Evolutionary conservation across 2,888 invertebrate genomes (phyloP).

Genomic region (Norana najaformis): DNA sequence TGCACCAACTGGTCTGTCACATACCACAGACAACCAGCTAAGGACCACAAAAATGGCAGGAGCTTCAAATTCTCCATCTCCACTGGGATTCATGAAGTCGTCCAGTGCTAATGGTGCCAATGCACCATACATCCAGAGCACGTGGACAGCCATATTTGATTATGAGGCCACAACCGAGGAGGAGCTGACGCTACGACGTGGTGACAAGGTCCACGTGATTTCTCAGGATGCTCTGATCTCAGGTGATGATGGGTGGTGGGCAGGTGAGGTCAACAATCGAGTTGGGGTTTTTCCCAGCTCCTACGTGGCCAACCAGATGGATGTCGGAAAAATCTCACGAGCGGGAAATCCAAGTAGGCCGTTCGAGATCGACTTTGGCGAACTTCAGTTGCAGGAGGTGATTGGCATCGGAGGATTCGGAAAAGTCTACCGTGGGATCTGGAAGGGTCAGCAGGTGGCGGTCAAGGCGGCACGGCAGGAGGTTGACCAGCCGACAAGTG

Average conservation of each 20-base stretch:
- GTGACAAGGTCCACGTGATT: slow-evolving; percentile 85
- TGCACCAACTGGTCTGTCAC: neutral
- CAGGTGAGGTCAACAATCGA: slow-evolving; percentile 82
- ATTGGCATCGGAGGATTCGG: slow-evolving; percentile 98
- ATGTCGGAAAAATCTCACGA: slow-evolving; percentile 48
- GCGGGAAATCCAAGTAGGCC: slow-evolving; percentile 65
- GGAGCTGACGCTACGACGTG: slow-evolving; percentile 83
- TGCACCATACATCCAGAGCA: neutral
- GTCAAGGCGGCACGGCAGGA: slow-evolving; percentile 85
- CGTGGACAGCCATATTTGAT: slow-evolving; percentile 88
- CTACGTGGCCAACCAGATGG: slow-evolving; percentile 70
- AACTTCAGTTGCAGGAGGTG: slow-evolving; percentile 85
- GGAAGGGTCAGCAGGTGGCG: slow-evolving; percentile 79
- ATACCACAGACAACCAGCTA: neutral
- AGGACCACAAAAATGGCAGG: too few species aligned
- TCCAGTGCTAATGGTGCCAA: neutral
- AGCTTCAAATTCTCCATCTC: neutral
- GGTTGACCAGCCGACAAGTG: slow-evolving; percentile 84
- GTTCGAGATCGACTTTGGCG: slow-evolving; percentile 81
- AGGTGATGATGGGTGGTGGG: slow-evolving; percentile 98
- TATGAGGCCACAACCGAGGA: slow-evolving; percentile 91
- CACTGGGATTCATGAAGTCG: neutral
- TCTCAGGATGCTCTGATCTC: slow-evolving; percentile 92
- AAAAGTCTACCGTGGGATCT: slow-evolving; percentile 69
- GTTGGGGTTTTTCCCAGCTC: slow-evolving; percentile 85